A percentile compares a stretch with the other conserved stretches of the same genome.
Evolutionary conservation across 2,797 vertebrate species (phyloP).

Genomic region (Danio kyathit): DNA sequence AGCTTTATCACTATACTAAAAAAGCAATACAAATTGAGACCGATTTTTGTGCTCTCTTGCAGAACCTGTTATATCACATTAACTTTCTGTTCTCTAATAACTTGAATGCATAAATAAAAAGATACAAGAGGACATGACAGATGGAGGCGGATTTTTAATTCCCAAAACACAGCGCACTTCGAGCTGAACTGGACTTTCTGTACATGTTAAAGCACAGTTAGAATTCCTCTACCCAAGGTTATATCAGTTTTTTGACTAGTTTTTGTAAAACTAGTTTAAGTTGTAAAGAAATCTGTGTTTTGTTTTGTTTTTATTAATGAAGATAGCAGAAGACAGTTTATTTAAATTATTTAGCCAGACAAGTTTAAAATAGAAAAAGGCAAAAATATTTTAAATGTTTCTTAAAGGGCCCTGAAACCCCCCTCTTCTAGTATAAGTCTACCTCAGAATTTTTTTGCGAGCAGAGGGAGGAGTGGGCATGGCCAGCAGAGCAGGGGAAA

Average conservation of each 20-base stretch:
- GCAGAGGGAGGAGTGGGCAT: too few relatives aligned
- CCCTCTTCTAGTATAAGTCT: too few relatives aligned
- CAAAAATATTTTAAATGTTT: too few relatives aligned
- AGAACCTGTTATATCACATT: conserved; percentile 13
- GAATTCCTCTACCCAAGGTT: not conserved
- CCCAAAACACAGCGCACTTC: conserved; percentile 17
- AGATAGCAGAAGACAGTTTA: too few relatives aligned
- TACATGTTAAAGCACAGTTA: not conserved
- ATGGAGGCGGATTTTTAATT: conserved; percentile 35
- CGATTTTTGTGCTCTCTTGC: conserved; percentile 4
- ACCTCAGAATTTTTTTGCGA: too few relatives aligned
- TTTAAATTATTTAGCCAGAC: too few relatives aligned
- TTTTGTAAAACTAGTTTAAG: too few relatives aligned
- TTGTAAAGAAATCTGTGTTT: too few relatives aligned
- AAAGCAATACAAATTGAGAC: conserved; percentile 24
- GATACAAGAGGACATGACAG: conserved; percentile 15
- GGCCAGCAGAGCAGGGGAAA: too few relatives aligned
- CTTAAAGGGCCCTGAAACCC: too few relatives aligned
- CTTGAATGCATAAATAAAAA: conserved; percentile 11
- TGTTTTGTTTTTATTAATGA: too few relatives aligned
- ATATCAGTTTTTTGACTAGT: not conserved
- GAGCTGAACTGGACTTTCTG: not conserved
- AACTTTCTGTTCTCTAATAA: conserved; percentile 31
- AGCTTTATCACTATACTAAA: conserved; percentile 8
- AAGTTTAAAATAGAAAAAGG: too few relatives aligned